A percentile compares a stretch with the other conserved stretches of the same genome.
Evolutionary conservation across 2,888 invertebrate genomes (phyloP).

Genomic region (Eretmocerus hayati): DNA sequence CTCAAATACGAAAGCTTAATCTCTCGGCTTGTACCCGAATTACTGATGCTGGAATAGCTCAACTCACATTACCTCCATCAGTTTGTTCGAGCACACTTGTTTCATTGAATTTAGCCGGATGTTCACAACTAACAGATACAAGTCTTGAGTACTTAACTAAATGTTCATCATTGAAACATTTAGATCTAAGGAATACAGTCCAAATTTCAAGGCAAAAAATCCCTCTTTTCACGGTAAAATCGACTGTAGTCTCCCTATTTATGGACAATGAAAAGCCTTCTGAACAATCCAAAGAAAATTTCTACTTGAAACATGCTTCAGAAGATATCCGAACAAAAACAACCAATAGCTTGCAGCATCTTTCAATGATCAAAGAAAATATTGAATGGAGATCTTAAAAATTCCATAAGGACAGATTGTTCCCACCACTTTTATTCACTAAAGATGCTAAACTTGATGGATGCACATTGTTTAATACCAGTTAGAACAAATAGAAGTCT

Average conservation of each 20-base stretch:
- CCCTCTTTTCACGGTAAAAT: neutral
- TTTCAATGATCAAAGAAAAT: too few relatives aligned
- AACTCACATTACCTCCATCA: constrained; percentile 71
- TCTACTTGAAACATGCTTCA: constrained; percentile 9
- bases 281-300: too few relatives aligned
- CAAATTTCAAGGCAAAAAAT: constrained; percentile 67
- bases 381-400: too few relatives aligned
- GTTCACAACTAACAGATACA: constrained; percentile 73
- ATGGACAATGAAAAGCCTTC: neutral
- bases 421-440: too few relatives aligned
- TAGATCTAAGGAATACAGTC: constrained; percentile 60
- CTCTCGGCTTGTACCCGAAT: constrained; percentile 80
- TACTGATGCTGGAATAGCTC: constrained; percentile 85
- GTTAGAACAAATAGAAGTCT: too few relatives aligned
- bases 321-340: too few relatives aligned
- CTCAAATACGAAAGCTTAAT: constrained; percentile 68
- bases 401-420: too few relatives aligned
- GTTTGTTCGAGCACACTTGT: constrained; percentile 56
- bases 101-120: constrained; percentile 73
- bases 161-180: constrained; percentile 64
- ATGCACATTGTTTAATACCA: too few relatives aligned
- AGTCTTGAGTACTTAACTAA: constrained; percentile 74
- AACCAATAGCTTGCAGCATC: too few relatives aligned
- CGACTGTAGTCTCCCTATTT: neutral
- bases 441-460: too few relatives aligned